phyloP scores from a whole-genome alignment of 64 coral and sea anemone species.

The Stichodactyla helianthus region DNA sequence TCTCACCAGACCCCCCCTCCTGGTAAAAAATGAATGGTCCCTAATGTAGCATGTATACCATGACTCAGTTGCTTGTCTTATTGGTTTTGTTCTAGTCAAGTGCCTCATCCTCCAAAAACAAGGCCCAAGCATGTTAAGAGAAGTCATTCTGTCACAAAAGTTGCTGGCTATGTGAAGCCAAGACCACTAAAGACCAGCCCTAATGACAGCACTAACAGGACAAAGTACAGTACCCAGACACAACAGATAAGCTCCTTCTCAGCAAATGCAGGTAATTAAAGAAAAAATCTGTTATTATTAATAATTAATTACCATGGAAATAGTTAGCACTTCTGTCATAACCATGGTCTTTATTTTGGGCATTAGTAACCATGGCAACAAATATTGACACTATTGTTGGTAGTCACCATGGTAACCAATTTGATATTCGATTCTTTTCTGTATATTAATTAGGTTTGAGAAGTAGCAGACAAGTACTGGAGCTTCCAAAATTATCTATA shows the following conservation, averaged over 20 bases:
- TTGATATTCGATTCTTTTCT: background rate
- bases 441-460: background rate
- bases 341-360: too few relatives aligned
- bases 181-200: background rate
- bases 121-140: background rate
- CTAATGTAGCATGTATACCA: background rate
- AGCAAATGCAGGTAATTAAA: background rate
- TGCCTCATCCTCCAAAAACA: background rate
- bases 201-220: background rate
- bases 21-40: too few relatives aligned
- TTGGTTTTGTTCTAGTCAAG: background rate
- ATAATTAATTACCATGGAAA: too few relatives aligned
- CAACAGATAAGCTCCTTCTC: background rate
- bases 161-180: background rate
- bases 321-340: too few relatives aligned
- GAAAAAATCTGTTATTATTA: background rate
- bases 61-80: background rate
- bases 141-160: background rate
- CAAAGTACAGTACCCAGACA: background rate
- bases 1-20: too few relatives aligned
- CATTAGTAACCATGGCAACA: too few relatives aligned
- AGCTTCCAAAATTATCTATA: constrained; percentile 32
- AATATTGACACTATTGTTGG: too few relatives aligned
- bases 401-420: background rate
- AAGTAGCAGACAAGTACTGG: background rate